These are phyloP conservation scores for Erinaceus europaeus DNA, from an alignment of 2,113 vertebrate genomes.

Conservation along the genomic window DNA sequence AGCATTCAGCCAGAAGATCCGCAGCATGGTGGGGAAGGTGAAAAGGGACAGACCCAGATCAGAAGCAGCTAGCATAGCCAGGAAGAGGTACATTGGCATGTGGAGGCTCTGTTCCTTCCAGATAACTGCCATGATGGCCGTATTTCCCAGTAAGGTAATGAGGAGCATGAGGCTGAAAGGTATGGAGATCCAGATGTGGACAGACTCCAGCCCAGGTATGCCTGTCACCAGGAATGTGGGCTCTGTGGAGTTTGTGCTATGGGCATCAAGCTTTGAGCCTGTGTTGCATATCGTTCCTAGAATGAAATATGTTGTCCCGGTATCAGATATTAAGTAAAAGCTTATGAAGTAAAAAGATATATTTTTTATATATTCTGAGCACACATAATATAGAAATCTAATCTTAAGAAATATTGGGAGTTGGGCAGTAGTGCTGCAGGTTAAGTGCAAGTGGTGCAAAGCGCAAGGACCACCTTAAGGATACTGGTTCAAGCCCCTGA, in stretches of 20 bases:
- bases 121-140: constrained; percentile 6
- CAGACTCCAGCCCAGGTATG: constrained; percentile 34
- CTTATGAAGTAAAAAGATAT: too few relatives aligned
- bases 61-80: constrained; percentile 54
- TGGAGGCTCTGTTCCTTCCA: constrained; percentile 32
- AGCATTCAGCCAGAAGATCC: constrained; percentile 60
- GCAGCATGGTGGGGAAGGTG: constrained; percentile 56
- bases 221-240: constrained; percentile 52
- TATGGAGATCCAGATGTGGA: constrained; percentile 37
- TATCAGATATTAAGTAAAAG: background rate
- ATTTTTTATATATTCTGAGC: too few relatives aligned
- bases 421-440: too few relatives aligned
- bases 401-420: too few relatives aligned
- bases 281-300: background rate
- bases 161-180: constrained; percentile 40
- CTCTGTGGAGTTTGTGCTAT: background rate
- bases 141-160: constrained; percentile 30
- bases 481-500: too few relatives aligned
- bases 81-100: constrained; percentile 63
- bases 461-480: too few relatives aligned
- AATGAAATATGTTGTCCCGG: background rate
- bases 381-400: too few relatives aligned
- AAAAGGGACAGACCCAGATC: constrained; percentile 55
- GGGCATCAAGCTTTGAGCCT: background rate
- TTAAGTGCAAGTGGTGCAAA: too few relatives aligned